Base-by-base conservation (phyloP, 2,113 vertebrate genomes). In the Cyanoderma ruficeps region DNA sequence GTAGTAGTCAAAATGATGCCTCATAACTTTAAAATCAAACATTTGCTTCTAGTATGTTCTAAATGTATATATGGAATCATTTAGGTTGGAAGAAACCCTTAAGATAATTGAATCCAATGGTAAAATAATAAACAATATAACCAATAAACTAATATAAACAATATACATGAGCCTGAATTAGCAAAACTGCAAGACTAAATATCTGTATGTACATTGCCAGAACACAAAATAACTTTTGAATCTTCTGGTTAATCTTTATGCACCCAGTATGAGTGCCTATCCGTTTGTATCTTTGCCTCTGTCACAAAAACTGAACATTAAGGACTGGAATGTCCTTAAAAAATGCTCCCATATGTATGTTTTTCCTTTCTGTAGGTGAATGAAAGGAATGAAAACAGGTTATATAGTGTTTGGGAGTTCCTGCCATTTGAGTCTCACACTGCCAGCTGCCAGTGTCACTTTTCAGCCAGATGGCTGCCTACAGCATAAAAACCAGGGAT, bases 401-500 rank as follows among this genome's bases (percentile, higher is more conserved):
- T 92, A 67, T 47, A 31, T 44, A 39, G 59, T 15, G 39, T 79
- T 79, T 47, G 55, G 67, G 82, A 92, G 61, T 60, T 92, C 68
- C 72, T 89, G 83, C 79, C 60, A 15, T 89, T 97, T 92, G 85
- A 83, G 72, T 94, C 55, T 86, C 56, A 22, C 44, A 8, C 71
- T 94, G 75, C 79, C 76, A 93, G 63, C 50, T 92, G 83, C 52
- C 83, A 84, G 81, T 70, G 79, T 96, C 82, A 65, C 59, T 93
- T 83, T 89, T 78, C 92, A 97, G 85, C 92, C 96, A 96, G 93
- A 94, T 96, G 96, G 92, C 83, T 92, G 93, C 85, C 88, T 92
- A 57, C 63, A 92, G 85, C 93, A 87, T 68, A 71, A 86, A 83
- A 78, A 64, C 81, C 86, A 81, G 85, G 53, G 72, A 82, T 93